phyloP scores from a whole-genome alignment of 1,140 invertebrate species.

The Leptinotarsa undecemlineata region DNA sequence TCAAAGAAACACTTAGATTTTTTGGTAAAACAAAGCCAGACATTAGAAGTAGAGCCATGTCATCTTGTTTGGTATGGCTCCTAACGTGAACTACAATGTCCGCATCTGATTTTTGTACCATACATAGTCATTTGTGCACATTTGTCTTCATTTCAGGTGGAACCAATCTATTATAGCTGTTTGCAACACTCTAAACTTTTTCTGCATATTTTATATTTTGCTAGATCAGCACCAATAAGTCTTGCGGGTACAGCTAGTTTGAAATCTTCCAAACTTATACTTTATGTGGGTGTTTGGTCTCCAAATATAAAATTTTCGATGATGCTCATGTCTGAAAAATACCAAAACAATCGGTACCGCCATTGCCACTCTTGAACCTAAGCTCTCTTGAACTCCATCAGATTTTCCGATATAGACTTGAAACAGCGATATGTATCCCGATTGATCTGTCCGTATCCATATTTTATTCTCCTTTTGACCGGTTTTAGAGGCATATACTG shows the following conservation, averaged over 20 bases:
- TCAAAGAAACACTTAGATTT: neutral
- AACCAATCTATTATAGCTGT: neutral
- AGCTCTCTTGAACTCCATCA: no score
- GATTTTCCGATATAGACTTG: no score
- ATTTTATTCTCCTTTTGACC: no score
- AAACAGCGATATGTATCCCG: no score
- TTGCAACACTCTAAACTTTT: neutral
- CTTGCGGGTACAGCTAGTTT: neutral
- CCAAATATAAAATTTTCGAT: neutral
- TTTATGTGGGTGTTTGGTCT: neutral
- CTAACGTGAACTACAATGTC: neutral
- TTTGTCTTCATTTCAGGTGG: neutral
- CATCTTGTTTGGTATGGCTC: neutral
- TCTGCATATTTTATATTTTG: neutral
- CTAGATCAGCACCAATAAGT: neutral
- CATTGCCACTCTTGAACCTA: neutral
- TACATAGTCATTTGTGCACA: neutral
- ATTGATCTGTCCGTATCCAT: no score
- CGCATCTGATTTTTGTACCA: slow-evolving; percentile 9
- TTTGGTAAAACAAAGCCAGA: neutral
- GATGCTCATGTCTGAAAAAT: neutral
- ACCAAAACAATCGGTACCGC: slow-evolving; percentile 8
- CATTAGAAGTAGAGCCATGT: neutral
- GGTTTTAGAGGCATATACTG: no score
- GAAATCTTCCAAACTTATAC: slow-evolving; percentile 4